These are phyloP conservation scores for Grallaria varia DNA, from an alignment of 2,113 vertebrate species.

Conservation along the genomic window DNA sequence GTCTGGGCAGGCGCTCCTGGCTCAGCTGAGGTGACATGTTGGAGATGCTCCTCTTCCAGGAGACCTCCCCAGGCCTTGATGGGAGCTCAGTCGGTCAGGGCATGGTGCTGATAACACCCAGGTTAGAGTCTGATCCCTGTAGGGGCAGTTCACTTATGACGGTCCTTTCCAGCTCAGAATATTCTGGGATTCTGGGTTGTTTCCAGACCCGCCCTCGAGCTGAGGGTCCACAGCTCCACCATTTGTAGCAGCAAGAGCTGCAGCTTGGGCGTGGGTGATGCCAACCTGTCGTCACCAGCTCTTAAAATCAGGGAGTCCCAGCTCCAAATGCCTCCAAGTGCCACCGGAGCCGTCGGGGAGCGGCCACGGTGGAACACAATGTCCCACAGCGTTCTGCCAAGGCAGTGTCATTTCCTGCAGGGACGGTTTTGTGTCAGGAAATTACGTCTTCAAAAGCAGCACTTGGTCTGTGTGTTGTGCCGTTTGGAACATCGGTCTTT, in stretches of 20 bases:
- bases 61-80: background rate
- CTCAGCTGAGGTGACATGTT: rapidly evolving
- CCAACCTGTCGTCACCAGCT: background rate
- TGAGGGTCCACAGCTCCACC: background rate
- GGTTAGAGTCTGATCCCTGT: background rate
- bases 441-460: background rate
- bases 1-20: background rate
- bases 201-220: background rate
- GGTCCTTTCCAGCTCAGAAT: background rate
- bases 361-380: rapidly evolving
- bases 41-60: background rate
- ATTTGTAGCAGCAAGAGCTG: rapidly evolving
- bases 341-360: background rate
- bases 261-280: rapidly evolving
- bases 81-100: background rate
- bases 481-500: background rate
- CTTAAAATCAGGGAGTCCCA: background rate
- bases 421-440: background rate
- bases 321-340: background rate
- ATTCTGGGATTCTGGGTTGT: background rate
- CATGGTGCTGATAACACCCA: background rate
- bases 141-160: background rate
- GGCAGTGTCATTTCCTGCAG: background rate
- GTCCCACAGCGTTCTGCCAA: background rate
- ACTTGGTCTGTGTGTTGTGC: background rate